Evolutionary conservation across 2,113 vertebrate genomes (phyloP).

Genomic region (Myanophis thanlyinensis): DNA sequence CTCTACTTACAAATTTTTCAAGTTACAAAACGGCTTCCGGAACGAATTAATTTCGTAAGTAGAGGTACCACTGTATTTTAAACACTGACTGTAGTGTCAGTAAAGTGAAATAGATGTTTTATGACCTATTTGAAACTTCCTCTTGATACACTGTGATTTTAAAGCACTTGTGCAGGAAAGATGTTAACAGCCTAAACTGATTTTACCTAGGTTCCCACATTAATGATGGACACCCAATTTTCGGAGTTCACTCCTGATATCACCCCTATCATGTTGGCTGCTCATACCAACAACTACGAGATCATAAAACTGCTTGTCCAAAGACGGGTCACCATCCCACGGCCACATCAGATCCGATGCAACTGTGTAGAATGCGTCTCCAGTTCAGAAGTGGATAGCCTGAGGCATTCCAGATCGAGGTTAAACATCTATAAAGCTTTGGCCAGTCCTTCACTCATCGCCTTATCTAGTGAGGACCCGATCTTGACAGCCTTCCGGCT

Average conservation of each 20-base stretch:
- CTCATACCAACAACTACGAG: constrained; percentile 99
- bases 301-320: constrained; percentile 97
- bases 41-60: no score
- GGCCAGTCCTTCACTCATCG: constrained; percentile 94
- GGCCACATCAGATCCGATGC: constrained; percentile 95
- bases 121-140: neutral
- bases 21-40: no score
- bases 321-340: constrained; percentile 89
- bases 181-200: neutral
- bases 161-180: neutral
- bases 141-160: neutral
- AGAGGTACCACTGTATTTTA: no score
- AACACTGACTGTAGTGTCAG: neutral
- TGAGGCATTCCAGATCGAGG: constrained; percentile 91
- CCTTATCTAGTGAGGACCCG: constrained; percentile 88
- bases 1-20: no score
- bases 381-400: constrained; percentile 94
- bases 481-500: constrained; percentile 92
- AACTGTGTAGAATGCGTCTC: constrained; percentile 97
- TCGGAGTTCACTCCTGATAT: constrained; percentile 98
- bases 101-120: neutral
- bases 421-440: constrained; percentile 97
- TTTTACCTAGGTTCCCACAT: constrained; percentile 81
- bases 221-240: constrained; percentile 97
- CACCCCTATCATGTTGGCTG: constrained; percentile 98